A percentile compares a stretch with the other conserved stretches of the same genome.
Conservation (phyloP, 2,113 vertebrate species). For the Osmerus mordax region DNA sequence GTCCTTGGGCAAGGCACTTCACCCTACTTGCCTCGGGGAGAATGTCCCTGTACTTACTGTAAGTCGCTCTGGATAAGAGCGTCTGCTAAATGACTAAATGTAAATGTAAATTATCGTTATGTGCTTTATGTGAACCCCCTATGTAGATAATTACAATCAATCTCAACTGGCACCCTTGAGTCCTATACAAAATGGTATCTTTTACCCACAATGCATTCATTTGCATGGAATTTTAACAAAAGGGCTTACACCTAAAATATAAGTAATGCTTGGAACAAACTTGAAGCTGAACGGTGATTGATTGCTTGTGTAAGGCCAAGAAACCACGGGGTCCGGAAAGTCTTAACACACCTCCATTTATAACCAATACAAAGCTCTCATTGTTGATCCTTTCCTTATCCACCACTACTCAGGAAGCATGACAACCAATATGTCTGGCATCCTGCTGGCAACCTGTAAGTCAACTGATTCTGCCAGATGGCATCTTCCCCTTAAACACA, state of each 20-base stretch:
- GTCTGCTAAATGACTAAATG: too few species aligned
- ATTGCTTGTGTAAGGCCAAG: not conserved
- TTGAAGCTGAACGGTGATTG: not conserved
- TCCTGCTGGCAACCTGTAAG: not conserved
- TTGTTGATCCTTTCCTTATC: not conserved
- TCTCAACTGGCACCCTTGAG: too few species aligned
- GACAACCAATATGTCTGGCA: slow-evolving; percentile 5
- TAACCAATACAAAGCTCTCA: not conserved
- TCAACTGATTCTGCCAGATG: slow-evolving; percentile 1
- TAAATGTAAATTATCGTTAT: too few species aligned
- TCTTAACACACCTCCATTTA: not conserved
- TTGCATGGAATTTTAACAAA: not conserved
- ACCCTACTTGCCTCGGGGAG: too few species aligned
- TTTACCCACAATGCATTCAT: not conserved
- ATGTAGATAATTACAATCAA: too few species aligned
- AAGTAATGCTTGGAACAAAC: not conserved
- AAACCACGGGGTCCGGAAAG: not conserved
- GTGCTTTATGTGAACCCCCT: too few species aligned
- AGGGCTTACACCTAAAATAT: not conserved
- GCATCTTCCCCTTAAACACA: not conserved
- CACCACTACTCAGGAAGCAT: not conserved
- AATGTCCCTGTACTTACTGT: too few species aligned
- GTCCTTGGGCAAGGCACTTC: too few species aligned
- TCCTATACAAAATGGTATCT: too few species aligned
- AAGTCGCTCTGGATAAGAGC: too few species aligned